Percentiles rank a stretch among this genome's conserved stretches.
These are phyloP conservation scores for Actenoides hombroni DNA, from an alignment of 2,113 vertebrate genomes.

Conservation along the genomic window DNA sequence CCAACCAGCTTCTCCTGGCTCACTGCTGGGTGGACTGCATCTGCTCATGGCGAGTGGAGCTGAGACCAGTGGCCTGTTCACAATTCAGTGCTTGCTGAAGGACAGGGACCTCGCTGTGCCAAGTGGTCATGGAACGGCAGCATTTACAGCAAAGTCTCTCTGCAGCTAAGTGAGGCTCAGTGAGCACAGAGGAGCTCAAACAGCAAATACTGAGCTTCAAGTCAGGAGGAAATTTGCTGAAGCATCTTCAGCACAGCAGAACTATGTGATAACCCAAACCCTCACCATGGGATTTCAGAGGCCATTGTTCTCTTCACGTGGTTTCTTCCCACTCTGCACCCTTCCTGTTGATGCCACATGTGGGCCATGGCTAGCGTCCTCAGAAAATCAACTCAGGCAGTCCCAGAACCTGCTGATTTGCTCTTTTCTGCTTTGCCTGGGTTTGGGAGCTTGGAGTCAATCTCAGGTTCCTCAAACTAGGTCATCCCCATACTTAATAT, in stretches of 20 bases:
- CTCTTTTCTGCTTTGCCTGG: background rate
- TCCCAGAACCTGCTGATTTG: background rate
- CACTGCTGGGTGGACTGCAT: background rate
- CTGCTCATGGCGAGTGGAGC: rapidly evolving
- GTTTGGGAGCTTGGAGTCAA: background rate
- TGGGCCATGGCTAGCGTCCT: background rate
- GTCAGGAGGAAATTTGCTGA: background rate
- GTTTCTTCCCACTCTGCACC: background rate
- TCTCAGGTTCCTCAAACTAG: background rate
- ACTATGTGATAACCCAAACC: background rate
- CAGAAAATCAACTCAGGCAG: background rate
- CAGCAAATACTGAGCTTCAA: background rate
- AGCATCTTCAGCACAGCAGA: background rate
- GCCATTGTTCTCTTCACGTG: background rate
- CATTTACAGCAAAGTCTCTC: background rate
- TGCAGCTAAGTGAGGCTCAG: background rate
- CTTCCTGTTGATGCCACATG: background rate
- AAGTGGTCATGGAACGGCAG: background rate
- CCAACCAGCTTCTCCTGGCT: background rate
- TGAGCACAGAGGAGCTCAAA: rapidly evolving
- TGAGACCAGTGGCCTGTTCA: rapidly evolving
- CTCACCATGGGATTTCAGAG: background rate
- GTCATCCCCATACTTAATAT: background rate
- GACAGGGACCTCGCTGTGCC: rapidly evolving
- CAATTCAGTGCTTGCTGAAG: background rate